Evolutionary conservation across 2,888 invertebrate species (phyloP), one percentile per base, ranked within the genome.

Genomic region (Panopea generosa): DNA sequence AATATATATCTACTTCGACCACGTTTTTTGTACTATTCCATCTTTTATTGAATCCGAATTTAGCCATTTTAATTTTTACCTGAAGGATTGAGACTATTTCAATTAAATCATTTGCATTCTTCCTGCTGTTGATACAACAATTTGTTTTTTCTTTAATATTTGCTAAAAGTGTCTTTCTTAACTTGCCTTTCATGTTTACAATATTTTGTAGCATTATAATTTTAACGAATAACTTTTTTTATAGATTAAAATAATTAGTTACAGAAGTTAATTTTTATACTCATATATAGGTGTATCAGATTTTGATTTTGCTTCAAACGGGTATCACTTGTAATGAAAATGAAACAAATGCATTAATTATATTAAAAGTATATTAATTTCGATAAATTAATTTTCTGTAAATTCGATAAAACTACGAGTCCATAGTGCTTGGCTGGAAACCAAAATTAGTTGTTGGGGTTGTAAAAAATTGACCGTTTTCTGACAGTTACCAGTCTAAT

Each of bases 81-180:
- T 85, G 76, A 16, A 82, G 56, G 27, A 72, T 56, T 24, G 73
- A 69, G 29, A 87, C 67, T 7, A 90, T 79, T 29, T 89, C 86
- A 22, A 89, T 62, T 11, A 89, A 47, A 56, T 79, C 65, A 72
- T 90, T 90, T 0, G 84, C 81, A 70, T 86, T 61, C 71, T 88
- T 89, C 70, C 83, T 84, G 50, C 82, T 86, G 26, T 65, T 71
- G 9, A 85, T 38, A 78, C 88, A 87, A 7, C 66, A 53, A 55
- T 82, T 83, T n/a, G 85, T 66, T 53, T 84, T 85, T 27, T 61
- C 66, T 73, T 86, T 88, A 29, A 89, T 82, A 20, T 71, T 61
- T 2, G 53, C 45, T 11, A 74, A 26, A 53, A 53, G 1, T n/a
- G 33, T 43, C 47, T 60, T 79, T 55, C 62, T 62, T 43, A 60